Evolutionary conservation across 2,888 invertebrate species (phyloP).

Genomic region (Pimpla rufipes): DNA sequence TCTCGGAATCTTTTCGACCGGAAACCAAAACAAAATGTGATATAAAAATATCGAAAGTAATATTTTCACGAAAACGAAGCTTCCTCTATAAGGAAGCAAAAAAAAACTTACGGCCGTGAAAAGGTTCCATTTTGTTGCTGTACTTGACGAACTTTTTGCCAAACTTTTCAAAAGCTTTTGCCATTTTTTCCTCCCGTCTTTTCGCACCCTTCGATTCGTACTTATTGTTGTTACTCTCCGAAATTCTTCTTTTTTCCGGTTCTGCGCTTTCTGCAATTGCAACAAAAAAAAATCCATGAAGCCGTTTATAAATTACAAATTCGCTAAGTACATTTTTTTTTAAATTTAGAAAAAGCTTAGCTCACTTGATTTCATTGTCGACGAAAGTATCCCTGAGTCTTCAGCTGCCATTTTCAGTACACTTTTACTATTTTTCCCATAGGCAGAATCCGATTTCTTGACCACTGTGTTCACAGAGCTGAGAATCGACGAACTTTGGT

Average conservation of each 20-base stretch:
- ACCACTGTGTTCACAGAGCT: neutral
- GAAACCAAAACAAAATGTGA: no score
- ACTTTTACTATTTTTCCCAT: neutral
- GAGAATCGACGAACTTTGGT: neutral
- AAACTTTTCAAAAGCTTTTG: conserved; percentile 63
- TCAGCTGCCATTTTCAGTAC: neutral
- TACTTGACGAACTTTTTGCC: conserved; percentile 51
- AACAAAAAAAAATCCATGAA: neutral
- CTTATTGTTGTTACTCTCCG: neutral
- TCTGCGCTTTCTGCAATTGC: neutral
- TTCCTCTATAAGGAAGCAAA: no score
- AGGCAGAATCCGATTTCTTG: neutral
- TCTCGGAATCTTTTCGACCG: no score
- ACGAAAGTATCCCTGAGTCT: neutral
- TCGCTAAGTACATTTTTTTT: neutral
- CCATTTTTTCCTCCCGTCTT: conserved; percentile 12
- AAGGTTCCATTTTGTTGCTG: conserved; percentile 12
- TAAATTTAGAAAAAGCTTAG: neutral
- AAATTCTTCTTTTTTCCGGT: neutral
- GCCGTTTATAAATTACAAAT: neutral
- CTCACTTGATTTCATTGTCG: conserved; percentile 7
- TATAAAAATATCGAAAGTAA: no score
- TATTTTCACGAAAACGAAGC: no score
- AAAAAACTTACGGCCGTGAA: conserved; percentile 36
- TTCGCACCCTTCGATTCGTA: neutral